Base-by-base conservation (phyloP, 2,888 invertebrate species). In the Horisme vitalbata region DNA sequence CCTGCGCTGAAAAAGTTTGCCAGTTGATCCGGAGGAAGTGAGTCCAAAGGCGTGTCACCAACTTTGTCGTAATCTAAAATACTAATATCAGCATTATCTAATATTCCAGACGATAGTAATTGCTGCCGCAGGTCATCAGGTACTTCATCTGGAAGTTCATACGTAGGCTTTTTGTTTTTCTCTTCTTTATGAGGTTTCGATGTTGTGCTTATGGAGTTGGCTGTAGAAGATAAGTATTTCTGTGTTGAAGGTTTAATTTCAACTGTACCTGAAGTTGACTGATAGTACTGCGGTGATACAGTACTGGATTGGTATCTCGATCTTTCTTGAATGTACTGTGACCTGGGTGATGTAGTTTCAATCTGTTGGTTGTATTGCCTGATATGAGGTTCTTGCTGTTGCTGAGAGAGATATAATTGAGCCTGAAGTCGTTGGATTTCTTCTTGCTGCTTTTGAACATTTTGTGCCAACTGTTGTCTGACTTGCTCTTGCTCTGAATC, bases 1-100 rank as follows among this genome's bases (percentile, higher is more conserved):
- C 96, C 96, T n/a, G 94, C 95, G 11, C 94, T 93, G 68, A 95
- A 96, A 79, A 96, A 96, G 75, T 96, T 96, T 23, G 95, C 95
- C 45, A 96, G 79, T 61, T 96, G 96, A 78, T 96, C 96, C 37
- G 96, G 95, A 1, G 96, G 96, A 35, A 96, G 79, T 52, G 94
- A 95, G 53, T 96, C 96, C 36, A 96, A 85, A 3, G 95, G 94
- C 41, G 95, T 95, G 53, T 95, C 96, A 18, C 96, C 96, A 26
- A 96, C 93, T 88, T 96, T 96, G 67, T 96, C 96, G 64, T 96
- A 96, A 80, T 96, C 96, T 46, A 96, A 82, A 33, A 97, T 92
- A 58, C 96, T 96, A 48, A 97, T 96, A 63, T 96, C 95, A 30
- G 96, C 96, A 68, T 96, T 95, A 59, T 95, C 94, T 41, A 97